A percentile compares a stretch with the other conserved stretches of the same genome.
Conservation (phyloP, 2,797 vertebrate genomes). For the Sebastes diploproa region DNA sequence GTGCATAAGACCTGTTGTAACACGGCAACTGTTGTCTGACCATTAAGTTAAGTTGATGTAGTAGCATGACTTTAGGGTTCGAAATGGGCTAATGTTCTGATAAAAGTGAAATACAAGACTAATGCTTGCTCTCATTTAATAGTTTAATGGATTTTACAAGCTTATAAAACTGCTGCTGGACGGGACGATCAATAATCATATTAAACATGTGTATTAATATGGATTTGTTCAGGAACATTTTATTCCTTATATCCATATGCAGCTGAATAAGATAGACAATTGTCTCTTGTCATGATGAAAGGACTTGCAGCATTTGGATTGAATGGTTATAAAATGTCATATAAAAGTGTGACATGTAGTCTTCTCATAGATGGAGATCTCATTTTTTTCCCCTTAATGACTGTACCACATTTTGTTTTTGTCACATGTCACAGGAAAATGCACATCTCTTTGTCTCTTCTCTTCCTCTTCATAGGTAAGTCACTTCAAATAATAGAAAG, state of each 20-base stretch:
- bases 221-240: neutral
- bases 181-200: neutral
- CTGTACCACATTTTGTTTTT: neutral
- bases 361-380: neutral
- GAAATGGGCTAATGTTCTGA: neutral
- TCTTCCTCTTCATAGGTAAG: constrained; percentile 54
- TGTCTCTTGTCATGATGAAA: neutral
- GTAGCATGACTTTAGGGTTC: neutral
- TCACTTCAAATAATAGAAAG: neutral
- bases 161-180: neutral
- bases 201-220: neutral
- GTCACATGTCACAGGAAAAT: constrained; percentile 37
- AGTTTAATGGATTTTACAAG: neutral
- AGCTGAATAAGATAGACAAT: neutral
- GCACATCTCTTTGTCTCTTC: constrained; percentile 20
- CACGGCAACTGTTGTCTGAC: neutral
- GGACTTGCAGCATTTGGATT: neutral
- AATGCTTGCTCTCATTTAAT: neutral
- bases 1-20: neutral
- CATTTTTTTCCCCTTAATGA: neutral
- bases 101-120: neutral
- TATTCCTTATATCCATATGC: neutral
- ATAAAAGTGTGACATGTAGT: neutral
- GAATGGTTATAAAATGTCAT: neutral
- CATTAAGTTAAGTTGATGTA: neutral